A percentile compares a stretch with the other conserved stretches of the same genome.
These are phyloP conservation scores for Regulus satrapa DNA, from an alignment of 2,113 vertebrate species.

Conservation along the genomic window DNA sequence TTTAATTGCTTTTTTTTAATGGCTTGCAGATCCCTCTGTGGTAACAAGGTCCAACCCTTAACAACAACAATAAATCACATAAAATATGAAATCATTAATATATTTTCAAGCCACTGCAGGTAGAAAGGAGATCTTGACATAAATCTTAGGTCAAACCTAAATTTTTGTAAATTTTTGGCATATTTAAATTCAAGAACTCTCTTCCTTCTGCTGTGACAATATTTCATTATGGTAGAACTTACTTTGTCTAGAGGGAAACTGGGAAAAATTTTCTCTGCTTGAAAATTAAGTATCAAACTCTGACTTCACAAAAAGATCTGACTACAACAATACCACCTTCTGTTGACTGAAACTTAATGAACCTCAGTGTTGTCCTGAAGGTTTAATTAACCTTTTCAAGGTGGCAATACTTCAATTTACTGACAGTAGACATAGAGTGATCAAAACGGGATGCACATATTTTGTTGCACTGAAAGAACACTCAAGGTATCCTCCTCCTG, in stretches of 20 bases:
- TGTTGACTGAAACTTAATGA: background rate
- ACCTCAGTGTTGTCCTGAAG: background rate
- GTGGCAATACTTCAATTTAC: background rate
- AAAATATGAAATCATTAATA: background rate
- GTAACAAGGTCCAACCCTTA: background rate
- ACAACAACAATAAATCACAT: background rate
- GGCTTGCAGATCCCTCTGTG: background rate
- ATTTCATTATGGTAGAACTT: conserved; percentile 8
- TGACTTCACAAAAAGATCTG: background rate
- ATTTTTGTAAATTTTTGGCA: background rate
- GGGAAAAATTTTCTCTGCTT: conserved; percentile 8
- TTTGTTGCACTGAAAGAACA: background rate
- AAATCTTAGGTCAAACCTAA: background rate
- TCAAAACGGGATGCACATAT: background rate
- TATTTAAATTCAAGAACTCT: background rate
- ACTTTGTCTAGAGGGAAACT: conserved; percentile 22
- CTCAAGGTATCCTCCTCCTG: background rate
- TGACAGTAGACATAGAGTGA: background rate
- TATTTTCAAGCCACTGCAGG: background rate
- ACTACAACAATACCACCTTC: background rate
- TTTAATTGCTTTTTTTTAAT: background rate
- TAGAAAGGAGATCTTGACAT: background rate
- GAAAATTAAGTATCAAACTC: conserved; percentile 18
- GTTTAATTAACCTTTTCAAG: background rate
- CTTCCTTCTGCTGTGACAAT: background rate